A percentile compares a stretch with the other conserved stretches of the same genome.
Conservation (phyloP, 2,888 invertebrate genomes). For the Tenodera sinensis region DNA sequence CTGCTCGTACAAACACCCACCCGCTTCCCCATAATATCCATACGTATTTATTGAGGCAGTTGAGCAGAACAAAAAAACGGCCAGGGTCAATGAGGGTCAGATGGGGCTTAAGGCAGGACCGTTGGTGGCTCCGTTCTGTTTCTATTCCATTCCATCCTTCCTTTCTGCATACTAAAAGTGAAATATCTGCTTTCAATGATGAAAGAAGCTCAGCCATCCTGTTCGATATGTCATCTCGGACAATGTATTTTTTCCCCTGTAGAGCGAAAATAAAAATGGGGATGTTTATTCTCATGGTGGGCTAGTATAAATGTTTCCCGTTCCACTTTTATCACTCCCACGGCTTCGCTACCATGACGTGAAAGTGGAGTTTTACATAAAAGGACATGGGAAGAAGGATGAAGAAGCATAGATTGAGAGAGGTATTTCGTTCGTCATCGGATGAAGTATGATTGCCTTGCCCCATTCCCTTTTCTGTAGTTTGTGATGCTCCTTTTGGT, state of each 20-base stretch:
- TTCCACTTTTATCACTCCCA: neutral
- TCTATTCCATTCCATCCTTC: neutral
- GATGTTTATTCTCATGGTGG: slow-evolving; percentile 5
- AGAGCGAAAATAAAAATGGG: neutral
- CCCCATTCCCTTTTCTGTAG: neutral
- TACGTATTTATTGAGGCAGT: neutral
- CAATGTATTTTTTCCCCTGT: neutral
- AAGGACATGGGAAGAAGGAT: neutral
- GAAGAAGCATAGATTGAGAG: neutral
- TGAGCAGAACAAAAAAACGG: neutral
- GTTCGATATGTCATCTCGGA: neutral
- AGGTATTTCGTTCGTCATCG: neutral
- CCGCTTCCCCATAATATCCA: neutral
- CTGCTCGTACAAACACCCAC: neutral
- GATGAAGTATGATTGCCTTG: neutral
- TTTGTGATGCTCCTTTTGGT: neutral
- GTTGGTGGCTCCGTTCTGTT: neutral
- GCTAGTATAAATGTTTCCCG: neutral
- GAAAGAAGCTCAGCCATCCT: neutral
- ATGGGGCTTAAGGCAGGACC: neutral
- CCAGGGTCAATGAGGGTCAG: neutral
- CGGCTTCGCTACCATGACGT: neutral
- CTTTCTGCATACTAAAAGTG: neutral
- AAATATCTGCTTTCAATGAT: slow-evolving; percentile 5
- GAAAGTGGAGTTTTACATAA: neutral